Percentiles rank a stretch among this genome's conserved stretches.
Conservation (phyloP, 2,888 invertebrate species). For the Stictocephala bisonia region DNA sequence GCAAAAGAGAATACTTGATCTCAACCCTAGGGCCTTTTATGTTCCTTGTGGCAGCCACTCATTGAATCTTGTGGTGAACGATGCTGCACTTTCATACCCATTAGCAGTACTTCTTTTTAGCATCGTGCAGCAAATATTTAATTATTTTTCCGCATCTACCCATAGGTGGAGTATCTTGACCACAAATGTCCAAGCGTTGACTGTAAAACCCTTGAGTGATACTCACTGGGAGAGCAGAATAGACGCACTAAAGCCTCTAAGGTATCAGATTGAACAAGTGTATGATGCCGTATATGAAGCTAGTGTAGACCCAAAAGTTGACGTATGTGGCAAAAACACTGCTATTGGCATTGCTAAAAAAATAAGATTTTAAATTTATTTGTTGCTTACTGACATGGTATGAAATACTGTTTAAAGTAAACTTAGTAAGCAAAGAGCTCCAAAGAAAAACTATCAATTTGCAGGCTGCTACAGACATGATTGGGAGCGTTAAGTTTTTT, state of each 20-base stretch:
- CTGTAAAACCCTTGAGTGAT: slow-evolving; percentile 29
- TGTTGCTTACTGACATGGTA: slow-evolving; percentile 28
- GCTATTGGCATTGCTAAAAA: slow-evolving; percentile 21
- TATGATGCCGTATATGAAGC: slow-evolving; percentile 36
- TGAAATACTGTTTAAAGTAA: slow-evolving; percentile 13
- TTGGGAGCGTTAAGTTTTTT: neutral
- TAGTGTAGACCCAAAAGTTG: slow-evolving; percentile 9
- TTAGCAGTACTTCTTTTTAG: slow-evolving; percentile 17
- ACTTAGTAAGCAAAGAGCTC: slow-evolving; percentile 9
- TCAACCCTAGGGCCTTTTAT: slow-evolving; percentile 29
- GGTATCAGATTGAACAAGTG: slow-evolving; percentile 26
- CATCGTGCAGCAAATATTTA: slow-evolving; percentile 19
- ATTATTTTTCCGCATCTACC: slow-evolving; percentile 14
- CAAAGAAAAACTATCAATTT: neutral
- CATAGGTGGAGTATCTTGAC: slow-evolving; percentile 32
- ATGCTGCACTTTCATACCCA: slow-evolving; percentile 17
- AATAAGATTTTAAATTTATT: slow-evolving; percentile 11
- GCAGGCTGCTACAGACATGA: neutral
- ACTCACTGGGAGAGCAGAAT: slow-evolving; percentile 34
- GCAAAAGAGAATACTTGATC: slow-evolving; percentile 16
- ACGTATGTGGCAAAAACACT: slow-evolving; percentile 22
- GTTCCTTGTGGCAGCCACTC: slow-evolving; percentile 27
- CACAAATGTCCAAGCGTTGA: slow-evolving; percentile 4
- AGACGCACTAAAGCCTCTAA: slow-evolving; percentile 17
- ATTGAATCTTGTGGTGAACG: slow-evolving; percentile 25